Evolutionary conservation across 1,140 invertebrate species (phyloP), one percentile per base, ranked within the genome.

Genomic region (Himalopsyche phryganea): DNA sequence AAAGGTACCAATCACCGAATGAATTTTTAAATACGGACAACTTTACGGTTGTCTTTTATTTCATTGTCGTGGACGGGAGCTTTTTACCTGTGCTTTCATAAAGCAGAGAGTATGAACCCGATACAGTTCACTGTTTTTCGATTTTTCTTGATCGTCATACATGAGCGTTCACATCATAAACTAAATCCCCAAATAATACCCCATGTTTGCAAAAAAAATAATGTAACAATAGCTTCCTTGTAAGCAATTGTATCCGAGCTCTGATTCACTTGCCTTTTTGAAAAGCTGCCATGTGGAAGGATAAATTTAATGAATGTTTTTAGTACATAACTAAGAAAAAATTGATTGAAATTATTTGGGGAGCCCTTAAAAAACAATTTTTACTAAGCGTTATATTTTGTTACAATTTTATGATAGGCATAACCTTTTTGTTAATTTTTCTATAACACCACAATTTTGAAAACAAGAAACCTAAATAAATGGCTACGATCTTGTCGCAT

Each of bases 141-240:
- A 64, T 64, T 64, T 64, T 60, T 64, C 62, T 64, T 58, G 50
- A 41, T 64, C 62, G 60, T 53, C 48, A 58, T 57, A 60, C 62
- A 60, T 59, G 61, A 40, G 57, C 42, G 57, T 63, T 63, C 61
- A 63, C 61, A 63, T 63, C 57, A 63, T 63, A 63, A 63, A 63
- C 41, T 38, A 59, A 51, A 17, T 38, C 55, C 50, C 50, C 47
- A n/a, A 14, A n/a, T 9, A n/a, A 38, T 33, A 44, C 52, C 51
- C 49, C 18, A 14, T 53, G 33, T 53, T 54, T 50, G 47, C 28
- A 33, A 23, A 51, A 46, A 45, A 60, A 56, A 28, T n/a, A 58
- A 47, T 48, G 18, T 36, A 57, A 63, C 61, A 63, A 63, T 59
- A 42, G 50, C 13, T 40, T 45, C 28, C 44, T 54, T 54, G 38